phyloP scores from a whole-genome alignment of 2,888 invertebrate genomes.

The Drosophila rellima region DNA sequence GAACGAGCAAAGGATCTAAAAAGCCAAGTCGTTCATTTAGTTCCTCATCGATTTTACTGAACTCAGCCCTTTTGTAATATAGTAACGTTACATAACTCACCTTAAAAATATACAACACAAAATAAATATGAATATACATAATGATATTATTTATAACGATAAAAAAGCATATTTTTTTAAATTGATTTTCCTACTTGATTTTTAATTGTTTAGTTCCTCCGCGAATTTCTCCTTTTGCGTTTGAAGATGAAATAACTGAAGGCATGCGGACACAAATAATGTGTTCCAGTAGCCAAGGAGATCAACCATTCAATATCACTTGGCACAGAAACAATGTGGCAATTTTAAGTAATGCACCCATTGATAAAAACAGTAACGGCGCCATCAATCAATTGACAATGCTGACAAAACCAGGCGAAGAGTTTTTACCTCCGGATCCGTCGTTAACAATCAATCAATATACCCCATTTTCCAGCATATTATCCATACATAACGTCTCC shows the following conservation, averaged over 20 bases:
- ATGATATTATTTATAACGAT: background rate
- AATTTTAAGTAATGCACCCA: slow-evolving; percentile 76
- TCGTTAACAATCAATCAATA: slow-evolving; percentile 87
- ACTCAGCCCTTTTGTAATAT: background rate
- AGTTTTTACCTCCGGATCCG: slow-evolving; percentile 71
- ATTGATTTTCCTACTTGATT: slow-evolving; percentile 26
- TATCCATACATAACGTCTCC: slow-evolving; percentile 86
- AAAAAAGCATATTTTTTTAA: slow-evolving; percentile 17
- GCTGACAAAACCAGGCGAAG: slow-evolving; percentile 31
- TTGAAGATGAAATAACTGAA: slow-evolving; percentile 91
- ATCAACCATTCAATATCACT: slow-evolving; percentile 87
- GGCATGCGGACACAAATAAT: slow-evolving; percentile 92
- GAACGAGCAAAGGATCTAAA: background rate
- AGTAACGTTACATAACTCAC: background rate
- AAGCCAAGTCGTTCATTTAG: background rate
- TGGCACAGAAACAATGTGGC: slow-evolving; percentile 86
- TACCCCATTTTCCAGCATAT: slow-evolving; percentile 87
- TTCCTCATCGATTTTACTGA: background rate
- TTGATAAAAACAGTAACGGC: slow-evolving; percentile 61
- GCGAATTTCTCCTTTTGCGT: slow-evolving; percentile 93
- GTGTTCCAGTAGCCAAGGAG: slow-evolving; percentile 88
- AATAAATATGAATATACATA: too few species aligned
- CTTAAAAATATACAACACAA: too few species aligned
- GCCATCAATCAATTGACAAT: slow-evolving; percentile 21
- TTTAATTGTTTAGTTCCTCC: slow-evolving; percentile 88